Conservation (phyloP, 2,888 invertebrate genomes). For the Macropis europaea region DNA sequence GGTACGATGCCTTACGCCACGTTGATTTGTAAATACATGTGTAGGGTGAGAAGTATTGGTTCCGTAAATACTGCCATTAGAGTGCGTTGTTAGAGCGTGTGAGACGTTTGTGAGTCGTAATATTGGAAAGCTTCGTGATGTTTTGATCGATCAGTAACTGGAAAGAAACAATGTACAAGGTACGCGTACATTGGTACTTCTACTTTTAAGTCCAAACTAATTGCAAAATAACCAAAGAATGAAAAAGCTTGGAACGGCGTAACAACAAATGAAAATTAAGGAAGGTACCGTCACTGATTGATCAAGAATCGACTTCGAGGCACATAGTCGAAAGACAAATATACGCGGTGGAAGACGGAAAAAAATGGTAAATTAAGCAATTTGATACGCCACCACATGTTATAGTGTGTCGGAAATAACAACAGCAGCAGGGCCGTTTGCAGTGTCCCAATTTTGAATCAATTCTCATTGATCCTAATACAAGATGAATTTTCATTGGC, state of each 20-base stretch:
- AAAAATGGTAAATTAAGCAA: too few species aligned
- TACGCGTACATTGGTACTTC: background rate
- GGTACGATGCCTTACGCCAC: constrained; percentile 34
- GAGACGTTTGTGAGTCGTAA: constrained; percentile 35
- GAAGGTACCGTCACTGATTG: background rate
- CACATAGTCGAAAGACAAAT: constrained; percentile 6
- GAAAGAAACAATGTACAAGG: background rate
- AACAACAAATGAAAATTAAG: background rate
- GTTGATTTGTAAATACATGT: constrained; percentile 54
- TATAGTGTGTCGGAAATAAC: too few species aligned
- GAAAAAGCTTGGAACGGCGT: background rate
- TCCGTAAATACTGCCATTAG: constrained; percentile 63
- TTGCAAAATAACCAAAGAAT: background rate
- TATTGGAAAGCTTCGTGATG: constrained; percentile 22
- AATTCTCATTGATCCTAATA: too few species aligned
- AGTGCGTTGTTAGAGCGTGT: constrained; percentile 49
- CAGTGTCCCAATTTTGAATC: too few species aligned
- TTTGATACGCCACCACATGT: too few species aligned
- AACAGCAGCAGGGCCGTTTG: too few species aligned
- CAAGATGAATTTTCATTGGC: too few species aligned
- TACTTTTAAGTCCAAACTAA: background rate
- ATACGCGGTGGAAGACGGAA: too few species aligned
- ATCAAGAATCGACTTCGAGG: constrained; percentile 6
- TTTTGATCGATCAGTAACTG: constrained; percentile 18
- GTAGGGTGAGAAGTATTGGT: constrained; percentile 41